Evolutionary conservation across 2,797 vertebrate genomes (phyloP).

Genomic region (Rhinella marina): DNA sequence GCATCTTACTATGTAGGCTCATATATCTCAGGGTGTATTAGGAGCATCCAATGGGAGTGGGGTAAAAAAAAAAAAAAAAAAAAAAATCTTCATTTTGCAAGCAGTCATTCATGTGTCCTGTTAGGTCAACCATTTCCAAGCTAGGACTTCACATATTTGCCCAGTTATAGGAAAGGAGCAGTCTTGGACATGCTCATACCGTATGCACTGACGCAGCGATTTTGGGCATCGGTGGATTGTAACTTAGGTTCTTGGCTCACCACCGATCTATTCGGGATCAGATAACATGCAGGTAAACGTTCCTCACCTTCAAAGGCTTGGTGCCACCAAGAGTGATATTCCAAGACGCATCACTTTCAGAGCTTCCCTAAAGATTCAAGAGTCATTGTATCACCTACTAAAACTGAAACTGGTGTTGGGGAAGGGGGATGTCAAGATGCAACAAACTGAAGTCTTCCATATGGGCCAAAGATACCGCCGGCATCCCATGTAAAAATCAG

Average conservation of each 20-base stretch:
- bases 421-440: not conserved
- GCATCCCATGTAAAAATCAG: not conserved
- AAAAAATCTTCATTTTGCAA: not conserved
- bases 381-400: not conserved
- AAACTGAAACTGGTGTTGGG: not conserved
- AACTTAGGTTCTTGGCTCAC: not conserved
- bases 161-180: not conserved
- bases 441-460: not conserved
- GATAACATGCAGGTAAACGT: not conserved
- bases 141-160: not conserved
- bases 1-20: conserved; percentile 39
- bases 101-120: not conserved
- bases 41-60: not conserved
- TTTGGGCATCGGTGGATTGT: not conserved
- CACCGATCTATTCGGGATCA: not conserved
- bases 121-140: not conserved
- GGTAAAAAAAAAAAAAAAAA: too few relatives aligned
- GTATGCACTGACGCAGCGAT: not conserved
- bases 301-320: not conserved
- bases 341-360: not conserved
- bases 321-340: not conserved
- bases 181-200: not conserved
- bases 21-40: not conserved
- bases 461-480: not conserved
- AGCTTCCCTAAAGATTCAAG: not conserved